These are phyloP conservation scores for Hirudo medicinalis DNA, from an alignment of 1,140 invertebrate species.

Conservation along the genomic window DNA sequence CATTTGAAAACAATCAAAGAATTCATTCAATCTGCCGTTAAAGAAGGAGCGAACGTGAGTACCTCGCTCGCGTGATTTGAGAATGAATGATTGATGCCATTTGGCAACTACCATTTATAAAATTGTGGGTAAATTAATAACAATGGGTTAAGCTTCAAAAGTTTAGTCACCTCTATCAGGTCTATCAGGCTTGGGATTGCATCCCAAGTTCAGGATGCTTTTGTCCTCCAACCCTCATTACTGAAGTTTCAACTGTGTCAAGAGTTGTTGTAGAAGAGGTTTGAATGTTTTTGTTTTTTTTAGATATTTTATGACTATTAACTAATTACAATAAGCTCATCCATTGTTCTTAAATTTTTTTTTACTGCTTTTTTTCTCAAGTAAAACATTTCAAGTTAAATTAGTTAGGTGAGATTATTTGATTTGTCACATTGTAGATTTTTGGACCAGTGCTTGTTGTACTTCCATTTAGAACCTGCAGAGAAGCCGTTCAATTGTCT, in stretches of 20 bases:
- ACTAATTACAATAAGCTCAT: not conserved
- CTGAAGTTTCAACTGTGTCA: constrained; percentile 40
- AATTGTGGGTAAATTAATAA: not conserved
- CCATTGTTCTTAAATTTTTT: constrained; percentile 12
- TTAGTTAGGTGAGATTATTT: not conserved
- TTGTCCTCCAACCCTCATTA: constrained; percentile 42
- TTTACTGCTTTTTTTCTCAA: not conserved
- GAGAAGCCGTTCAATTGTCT: constrained; percentile 48
- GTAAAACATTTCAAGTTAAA: not conserved
- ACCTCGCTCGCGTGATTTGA: not conserved
- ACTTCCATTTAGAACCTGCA: constrained; percentile 48
- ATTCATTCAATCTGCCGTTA: constrained; percentile 37
- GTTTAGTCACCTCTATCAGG: constrained; percentile 23
- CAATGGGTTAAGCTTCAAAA: not conserved
- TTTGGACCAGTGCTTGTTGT: constrained; percentile 43
- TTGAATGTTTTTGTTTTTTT: constrained; percentile 6
- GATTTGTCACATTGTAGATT: constrained; percentile 27
- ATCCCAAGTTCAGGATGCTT: constrained; percentile 31
- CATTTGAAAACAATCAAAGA: constrained; percentile 33
- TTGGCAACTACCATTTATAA: not conserved
- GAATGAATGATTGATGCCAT: not conserved
- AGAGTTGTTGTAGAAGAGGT: constrained; percentile 40
- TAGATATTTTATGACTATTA: not conserved
- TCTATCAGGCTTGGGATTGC: constrained; percentile 30
- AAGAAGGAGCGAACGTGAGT: constrained; percentile 42